Evolutionary conservation across 2,113 vertebrate species (phyloP), one percentile per base, ranked within the genome.

Genomic region (Myanophis thanlyinensis): DNA sequence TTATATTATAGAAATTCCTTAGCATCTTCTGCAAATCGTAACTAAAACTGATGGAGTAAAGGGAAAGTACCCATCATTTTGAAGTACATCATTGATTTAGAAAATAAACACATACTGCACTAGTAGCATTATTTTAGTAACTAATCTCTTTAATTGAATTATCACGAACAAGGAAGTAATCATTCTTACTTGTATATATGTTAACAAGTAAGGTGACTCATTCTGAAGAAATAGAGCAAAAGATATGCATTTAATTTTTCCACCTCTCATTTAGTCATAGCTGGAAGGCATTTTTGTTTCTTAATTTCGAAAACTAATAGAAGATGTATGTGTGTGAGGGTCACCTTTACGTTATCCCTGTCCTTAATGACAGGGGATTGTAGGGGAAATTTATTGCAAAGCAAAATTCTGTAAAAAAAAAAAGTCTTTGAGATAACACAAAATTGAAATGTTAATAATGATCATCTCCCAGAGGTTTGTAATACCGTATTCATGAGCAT

Each of bases 171-270:
- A 93, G 62, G 48, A 91, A 67, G 89, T 95, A 92, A 90, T 88
- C 94, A 88, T 90, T 94, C 89, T 94, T 92, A 91, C 12, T 92
- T 90, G 47, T 53, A 25, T 91, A 89, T 91, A 62, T 95, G 95
- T 95, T 92, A 95, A 93, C 27, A 91, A 52, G 91, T 93, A 89
- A 84, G 89, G n/a, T 96, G 91, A 96, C 88, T 95, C 95, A 95
- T 94, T 11, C 89, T 87, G 10, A 94, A 84, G 88, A 96, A 93
- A 93, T 0, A 85, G 73, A 94, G 35, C 0, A 62, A 93, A 46
- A 91, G 27, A 62, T 40, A 80, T 92, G 23, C 89, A 88, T 93
- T 94, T 89, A 93, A 87, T 49, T 94, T 94, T 80, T 35, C 35
- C 35, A 4, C 35, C 67, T 67, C 40, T 56, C 51, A 87, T 93